These are phyloP conservation scores for Megalonaias nervosa DNA, from an alignment of 1,140 invertebrate genomes.

Conservation along the genomic window DNA sequence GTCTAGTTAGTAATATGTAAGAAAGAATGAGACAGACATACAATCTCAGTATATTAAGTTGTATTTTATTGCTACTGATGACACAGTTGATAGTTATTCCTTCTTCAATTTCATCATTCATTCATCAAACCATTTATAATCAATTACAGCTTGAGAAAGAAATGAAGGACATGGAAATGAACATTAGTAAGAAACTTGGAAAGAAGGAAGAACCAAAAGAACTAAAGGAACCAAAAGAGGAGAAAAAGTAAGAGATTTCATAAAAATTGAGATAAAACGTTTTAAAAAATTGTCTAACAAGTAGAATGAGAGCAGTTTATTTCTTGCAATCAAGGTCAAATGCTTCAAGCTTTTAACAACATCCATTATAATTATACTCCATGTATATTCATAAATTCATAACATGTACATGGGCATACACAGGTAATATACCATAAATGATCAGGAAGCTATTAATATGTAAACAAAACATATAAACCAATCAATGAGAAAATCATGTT, in stretches of 20 bases:
- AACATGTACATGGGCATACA: not conserved
- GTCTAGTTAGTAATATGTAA: too few species aligned
- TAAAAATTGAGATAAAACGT: too few species aligned
- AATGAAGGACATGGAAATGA: slow-evolving; percentile 39
- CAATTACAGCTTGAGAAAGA: slow-evolving; percentile 39
- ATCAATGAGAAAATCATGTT: too few species aligned
- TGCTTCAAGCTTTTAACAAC: not conserved
- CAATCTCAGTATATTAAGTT: too few species aligned
- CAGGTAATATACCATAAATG: too few species aligned
- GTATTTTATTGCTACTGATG: too few species aligned
- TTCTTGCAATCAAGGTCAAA: not conserved
- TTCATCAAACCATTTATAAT: not conserved
- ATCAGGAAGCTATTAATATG: too few species aligned
- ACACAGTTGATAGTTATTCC: not conserved
- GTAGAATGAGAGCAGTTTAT: not conserved
- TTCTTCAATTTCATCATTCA: not conserved
- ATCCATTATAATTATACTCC: not conserved
- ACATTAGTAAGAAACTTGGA: slow-evolving; percentile 44
- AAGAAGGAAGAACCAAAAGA: slow-evolving; percentile 18
- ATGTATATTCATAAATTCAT: not conserved
- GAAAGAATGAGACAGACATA: too few species aligned
- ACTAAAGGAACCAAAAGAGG: not conserved
- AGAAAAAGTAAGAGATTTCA: too few species aligned
- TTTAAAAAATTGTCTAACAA: not conserved
- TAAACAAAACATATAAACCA: too few species aligned